A percentile compares a stretch with the other conserved stretches of the same genome.
Conservation (phyloP, 2,888 invertebrate species). For the Halocaridina rubra region DNA sequence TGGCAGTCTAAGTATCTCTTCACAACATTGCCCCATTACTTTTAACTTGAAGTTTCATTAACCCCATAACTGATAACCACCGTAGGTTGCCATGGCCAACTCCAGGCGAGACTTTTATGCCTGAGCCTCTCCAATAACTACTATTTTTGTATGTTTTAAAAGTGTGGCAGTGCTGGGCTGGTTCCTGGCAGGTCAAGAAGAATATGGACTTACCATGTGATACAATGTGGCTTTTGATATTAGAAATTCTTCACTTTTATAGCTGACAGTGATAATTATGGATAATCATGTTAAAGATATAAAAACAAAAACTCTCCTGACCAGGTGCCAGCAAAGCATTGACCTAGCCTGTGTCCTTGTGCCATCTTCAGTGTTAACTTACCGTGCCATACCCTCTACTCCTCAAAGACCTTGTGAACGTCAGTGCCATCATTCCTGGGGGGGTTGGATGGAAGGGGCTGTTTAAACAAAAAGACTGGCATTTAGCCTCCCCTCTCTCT, state of each 20-base stretch:
- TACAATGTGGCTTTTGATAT: no score
- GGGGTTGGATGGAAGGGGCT: background rate
- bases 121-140: slow-evolving; percentile 11
- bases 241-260: no score
- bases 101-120: background rate
- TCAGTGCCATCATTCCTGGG: slow-evolving; percentile 44
- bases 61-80: slow-evolving; percentile 43
- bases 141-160: slow-evolving; percentile 44
- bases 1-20: slow-evolving; percentile 12
- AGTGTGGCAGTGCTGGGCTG: slow-evolving; percentile 27
- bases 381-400: slow-evolving; percentile 41
- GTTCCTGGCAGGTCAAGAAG: background rate
- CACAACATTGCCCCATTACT: background rate
- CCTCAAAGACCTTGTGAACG: slow-evolving; percentile 28
- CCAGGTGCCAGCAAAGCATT: background rate
- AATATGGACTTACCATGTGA: no score
- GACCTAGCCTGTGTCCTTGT: slow-evolving; percentile 22
- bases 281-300: background rate
- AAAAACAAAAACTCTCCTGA: no score
- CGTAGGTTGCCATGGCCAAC: background rate
- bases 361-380: slow-evolving; percentile 28
- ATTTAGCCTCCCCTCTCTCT: background rate
- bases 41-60: slow-evolving; percentile 25
- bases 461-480: background rate
- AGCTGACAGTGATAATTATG: no score